Conservation (phyloP, 2,888 invertebrate genomes). For the Meiosimyza platycephala region DNA sequence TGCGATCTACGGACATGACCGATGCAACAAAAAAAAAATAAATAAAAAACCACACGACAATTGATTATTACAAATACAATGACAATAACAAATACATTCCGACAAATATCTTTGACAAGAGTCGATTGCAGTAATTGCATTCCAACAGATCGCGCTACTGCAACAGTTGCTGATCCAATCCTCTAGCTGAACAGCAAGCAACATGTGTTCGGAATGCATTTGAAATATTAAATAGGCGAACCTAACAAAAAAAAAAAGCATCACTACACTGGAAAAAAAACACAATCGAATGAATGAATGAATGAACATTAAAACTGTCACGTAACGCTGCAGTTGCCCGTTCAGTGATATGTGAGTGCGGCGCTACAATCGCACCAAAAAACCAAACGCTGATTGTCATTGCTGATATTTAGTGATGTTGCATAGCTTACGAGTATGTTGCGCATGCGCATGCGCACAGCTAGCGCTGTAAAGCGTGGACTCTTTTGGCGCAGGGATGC, state of each 20-base stretch:
- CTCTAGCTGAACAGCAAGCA: background rate
- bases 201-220: constrained; percentile 30
- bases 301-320: background rate
- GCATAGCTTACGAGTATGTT: background rate
- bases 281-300: background rate
- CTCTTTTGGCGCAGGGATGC: background rate
- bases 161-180: background rate
- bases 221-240: constrained; percentile 25
- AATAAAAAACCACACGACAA: too few relatives aligned
- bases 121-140: constrained; percentile 23
- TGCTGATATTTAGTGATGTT: background rate
- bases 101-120: constrained; percentile 2
- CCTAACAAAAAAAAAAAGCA: background rate
- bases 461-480: background rate
- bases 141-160: constrained; percentile 16
- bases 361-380: constrained; percentile 31
- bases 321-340: background rate
- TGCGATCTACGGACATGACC: too few relatives aligned
- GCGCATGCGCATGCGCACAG: background rate
- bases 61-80: too few relatives aligned
- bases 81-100: background rate
- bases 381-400: background rate
- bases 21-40: too few relatives aligned
- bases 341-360: constrained; percentile 6
- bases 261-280: background rate